Evolutionary conservation across 1,140 invertebrate genomes (phyloP).

Genomic region (Aleiodes sp.): DNA sequence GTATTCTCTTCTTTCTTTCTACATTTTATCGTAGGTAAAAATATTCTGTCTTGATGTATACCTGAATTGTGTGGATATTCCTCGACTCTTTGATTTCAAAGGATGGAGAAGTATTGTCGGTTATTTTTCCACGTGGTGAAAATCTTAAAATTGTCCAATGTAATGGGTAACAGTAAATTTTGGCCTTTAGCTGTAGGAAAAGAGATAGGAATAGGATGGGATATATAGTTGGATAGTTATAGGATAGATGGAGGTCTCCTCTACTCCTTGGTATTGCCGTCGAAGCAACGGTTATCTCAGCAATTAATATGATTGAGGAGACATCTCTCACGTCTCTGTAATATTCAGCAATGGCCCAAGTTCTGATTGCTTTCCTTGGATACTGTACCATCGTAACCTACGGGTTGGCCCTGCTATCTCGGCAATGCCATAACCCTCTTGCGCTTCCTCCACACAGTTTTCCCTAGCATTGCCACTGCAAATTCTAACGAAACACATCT

Average conservation of each 20-base stretch:
- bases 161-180: not conserved
- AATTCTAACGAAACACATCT: not conserved
- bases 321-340: slow-evolving; percentile 66
- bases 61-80: no score
- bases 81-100: no score
- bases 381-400: slow-evolving; percentile 39
- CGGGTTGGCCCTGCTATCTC: slow-evolving; percentile 59
- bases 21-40: no score
- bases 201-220: no score
- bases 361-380: slow-evolving; percentile 64
- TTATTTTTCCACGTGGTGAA: no score
- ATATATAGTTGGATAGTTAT: no score
- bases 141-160: not conserved
- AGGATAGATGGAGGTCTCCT: not conserved
- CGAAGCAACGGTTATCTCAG: slow-evolving; percentile 63
- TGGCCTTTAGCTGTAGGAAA: slow-evolving; percentile 16
- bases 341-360: slow-evolving; percentile 66
- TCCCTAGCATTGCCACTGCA: not conserved
- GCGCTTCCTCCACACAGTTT: slow-evolving; percentile 10
- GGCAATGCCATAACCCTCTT: slow-evolving; percentile 59
- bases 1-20: no score
- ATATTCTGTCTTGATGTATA: no score
- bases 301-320: slow-evolving; percentile 67
- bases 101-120: no score
- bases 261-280: slow-evolving; percentile 41